These are phyloP conservation scores for Cylas formicarius DNA, from an alignment of 1,140 invertebrate genomes.

Conservation along the genomic window DNA sequence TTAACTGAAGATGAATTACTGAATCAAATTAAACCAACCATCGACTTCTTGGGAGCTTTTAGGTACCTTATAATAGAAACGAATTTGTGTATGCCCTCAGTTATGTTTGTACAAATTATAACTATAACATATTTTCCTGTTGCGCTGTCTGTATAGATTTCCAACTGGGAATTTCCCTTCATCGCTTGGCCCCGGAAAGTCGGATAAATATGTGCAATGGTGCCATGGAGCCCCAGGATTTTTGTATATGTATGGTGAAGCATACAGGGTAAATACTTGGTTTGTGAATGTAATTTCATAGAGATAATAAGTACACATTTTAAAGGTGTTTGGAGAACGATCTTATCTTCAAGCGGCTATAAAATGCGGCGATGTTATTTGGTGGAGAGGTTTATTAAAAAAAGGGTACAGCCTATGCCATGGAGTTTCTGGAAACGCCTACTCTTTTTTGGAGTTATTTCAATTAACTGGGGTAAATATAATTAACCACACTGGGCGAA, in stretches of 20 bases:
- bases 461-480: constrained; percentile 68
- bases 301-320: no score
- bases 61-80: constrained; percentile 32
- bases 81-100: not conserved
- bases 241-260: constrained; percentile 65
- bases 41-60: constrained; percentile 57
- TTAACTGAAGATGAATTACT: constrained; percentile 46
- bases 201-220: constrained; percentile 85
- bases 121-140: constrained; percentile 3
- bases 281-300: no score
- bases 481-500: no score
- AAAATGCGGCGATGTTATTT: constrained; percentile 70
- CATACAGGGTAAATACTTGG: constrained; percentile 58
- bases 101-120: not conserved
- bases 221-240: constrained; percentile 92
- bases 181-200: constrained; percentile 56
- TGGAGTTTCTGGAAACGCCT: constrained; percentile 86
- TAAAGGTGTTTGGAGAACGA: constrained; percentile 64
- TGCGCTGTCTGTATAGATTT: constrained; percentile 45
- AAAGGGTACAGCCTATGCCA: constrained; percentile 93
- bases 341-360: constrained; percentile 68
- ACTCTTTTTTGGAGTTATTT: constrained; percentile 75
- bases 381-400: constrained; percentile 74
- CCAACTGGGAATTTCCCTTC: constrained; percentile 83
- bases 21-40: constrained; percentile 50